Conservation (phyloP, 2,113 vertebrate genomes). For the Pandion haliaetus region DNA sequence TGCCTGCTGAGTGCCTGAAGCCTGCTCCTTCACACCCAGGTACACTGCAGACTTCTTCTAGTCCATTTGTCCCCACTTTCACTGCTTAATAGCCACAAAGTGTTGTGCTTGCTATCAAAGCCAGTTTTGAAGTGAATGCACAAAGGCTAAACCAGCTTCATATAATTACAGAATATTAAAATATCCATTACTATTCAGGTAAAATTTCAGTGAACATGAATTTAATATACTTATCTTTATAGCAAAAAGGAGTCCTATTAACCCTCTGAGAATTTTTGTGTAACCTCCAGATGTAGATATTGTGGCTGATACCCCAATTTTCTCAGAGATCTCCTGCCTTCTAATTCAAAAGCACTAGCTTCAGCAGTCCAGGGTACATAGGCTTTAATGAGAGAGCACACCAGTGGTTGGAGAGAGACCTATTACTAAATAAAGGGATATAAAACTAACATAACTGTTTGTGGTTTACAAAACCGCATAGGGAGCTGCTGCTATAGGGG, state of each 20-base stretch:
- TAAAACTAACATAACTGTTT: background rate
- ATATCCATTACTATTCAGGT: background rate
- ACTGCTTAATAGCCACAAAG: background rate
- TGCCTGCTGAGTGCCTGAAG: rapidly evolving
- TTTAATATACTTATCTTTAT: background rate
- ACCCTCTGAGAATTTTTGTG: background rate
- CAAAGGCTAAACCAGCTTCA: background rate
- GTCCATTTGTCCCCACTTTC: background rate
- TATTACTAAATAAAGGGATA: background rate
- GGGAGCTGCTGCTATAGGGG: background rate
- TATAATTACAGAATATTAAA: background rate
- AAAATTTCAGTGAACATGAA: background rate
- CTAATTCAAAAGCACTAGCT: background rate
- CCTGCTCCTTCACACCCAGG: background rate
- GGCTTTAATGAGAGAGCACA: background rate
- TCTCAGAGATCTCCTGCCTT: background rate
- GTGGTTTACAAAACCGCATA: background rate
- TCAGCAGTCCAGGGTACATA: background rate
- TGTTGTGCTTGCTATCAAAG: background rate
- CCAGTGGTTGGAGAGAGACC: background rate
- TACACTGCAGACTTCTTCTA: background rate
- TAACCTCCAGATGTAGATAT: background rate
- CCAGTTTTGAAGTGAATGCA: background rate
- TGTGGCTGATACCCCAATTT: background rate
- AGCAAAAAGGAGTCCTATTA: background rate